These are phyloP conservation scores for Knipowitschia caucasica DNA, from an alignment of 2,797 vertebrate species.

Conservation along the genomic window DNA sequence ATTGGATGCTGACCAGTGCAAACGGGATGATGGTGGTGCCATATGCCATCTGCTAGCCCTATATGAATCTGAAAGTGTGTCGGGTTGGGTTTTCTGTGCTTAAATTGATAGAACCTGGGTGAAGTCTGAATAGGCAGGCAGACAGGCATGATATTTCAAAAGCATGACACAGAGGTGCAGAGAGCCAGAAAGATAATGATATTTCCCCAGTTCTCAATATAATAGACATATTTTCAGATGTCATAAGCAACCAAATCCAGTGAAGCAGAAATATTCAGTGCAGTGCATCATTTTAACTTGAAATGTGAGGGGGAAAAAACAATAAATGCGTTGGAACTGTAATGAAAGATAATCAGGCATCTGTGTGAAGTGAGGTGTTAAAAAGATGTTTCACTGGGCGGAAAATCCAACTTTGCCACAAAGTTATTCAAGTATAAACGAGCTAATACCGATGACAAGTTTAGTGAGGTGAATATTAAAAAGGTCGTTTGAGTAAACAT, in stretches of 20 bases:
- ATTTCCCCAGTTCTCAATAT: slow-evolving; percentile 25
- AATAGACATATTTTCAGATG: slow-evolving; percentile 25
- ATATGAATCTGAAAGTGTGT: slow-evolving; percentile 24
- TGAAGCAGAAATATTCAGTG: slow-evolving; percentile 24
- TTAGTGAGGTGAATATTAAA: slow-evolving; percentile 15
- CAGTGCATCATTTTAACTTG: slow-evolving; percentile 31
- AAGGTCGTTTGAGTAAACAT: slow-evolving; percentile 26
- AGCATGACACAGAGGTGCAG: slow-evolving; percentile 6
- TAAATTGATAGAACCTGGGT: slow-evolving; percentile 16
- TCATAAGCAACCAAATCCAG: slow-evolving; percentile 27
- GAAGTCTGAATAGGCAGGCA: slow-evolving; percentile 15
- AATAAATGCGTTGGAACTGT: slow-evolving; percentile 20
- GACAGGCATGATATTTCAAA: slow-evolving; percentile 9
- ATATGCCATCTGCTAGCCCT: slow-evolving; percentile 40
- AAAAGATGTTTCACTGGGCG: slow-evolving; percentile 41
- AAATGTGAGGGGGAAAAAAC: slow-evolving; percentile 14
- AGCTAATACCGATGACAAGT: slow-evolving; percentile 15
- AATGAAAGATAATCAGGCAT: slow-evolving; percentile 46
- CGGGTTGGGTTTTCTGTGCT: slow-evolving; percentile 40
- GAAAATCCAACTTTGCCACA: slow-evolving; percentile 57
- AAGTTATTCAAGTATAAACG: slow-evolving; percentile 39
- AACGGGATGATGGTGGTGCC: slow-evolving; percentile 44
- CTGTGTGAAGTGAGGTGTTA: slow-evolving; percentile 28
- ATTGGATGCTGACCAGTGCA: slow-evolving; percentile 47
- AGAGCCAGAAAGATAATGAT: slow-evolving; percentile 33